phyloP scores from a whole-genome alignment of 2,113 vertebrate genomes.

The Burhinus bistriatus region DNA sequence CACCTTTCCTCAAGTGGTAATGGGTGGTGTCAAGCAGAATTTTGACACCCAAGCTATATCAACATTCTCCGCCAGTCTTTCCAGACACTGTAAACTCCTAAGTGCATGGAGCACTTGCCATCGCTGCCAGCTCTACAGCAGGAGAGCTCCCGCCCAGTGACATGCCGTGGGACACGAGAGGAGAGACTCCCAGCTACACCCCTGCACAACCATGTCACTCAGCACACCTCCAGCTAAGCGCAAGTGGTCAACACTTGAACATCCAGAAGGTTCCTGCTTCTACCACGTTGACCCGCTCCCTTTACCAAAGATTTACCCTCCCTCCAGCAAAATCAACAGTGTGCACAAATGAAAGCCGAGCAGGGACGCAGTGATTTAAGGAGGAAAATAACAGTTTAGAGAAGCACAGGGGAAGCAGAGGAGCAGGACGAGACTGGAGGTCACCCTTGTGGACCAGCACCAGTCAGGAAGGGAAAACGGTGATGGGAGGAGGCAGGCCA shows the following conservation, averaged over 20 bases:
- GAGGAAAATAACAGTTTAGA: neutral
- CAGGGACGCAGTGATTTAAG: accelerated
- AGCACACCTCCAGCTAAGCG: accelerated
- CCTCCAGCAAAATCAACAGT: neutral
- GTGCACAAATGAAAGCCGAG: neutral
- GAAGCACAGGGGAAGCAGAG: neutral
- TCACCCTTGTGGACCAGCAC: neutral
- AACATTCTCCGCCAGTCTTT: neutral
- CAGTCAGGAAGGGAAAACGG: neutral
- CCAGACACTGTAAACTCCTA: neutral
- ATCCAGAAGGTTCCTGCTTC: neutral
- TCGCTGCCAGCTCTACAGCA: neutral
- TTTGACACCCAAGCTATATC: neutral
- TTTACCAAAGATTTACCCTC: neutral
- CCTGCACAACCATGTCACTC: accelerated
- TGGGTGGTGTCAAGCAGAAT: neutral
- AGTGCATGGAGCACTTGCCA: accelerated
- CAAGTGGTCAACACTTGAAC: accelerated
- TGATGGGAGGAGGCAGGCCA: neutral
- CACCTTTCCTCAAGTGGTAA: neutral
- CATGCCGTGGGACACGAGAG: accelerated
- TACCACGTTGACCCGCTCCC: accelerated
- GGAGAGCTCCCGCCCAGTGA: accelerated
- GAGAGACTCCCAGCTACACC: neutral
- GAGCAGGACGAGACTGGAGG: neutral